A percentile compares a stretch with the other conserved stretches of the same genome.
phyloP scores from a whole-genome alignment of 2,888 invertebrate species.

The Noctua pronuba region DNA sequence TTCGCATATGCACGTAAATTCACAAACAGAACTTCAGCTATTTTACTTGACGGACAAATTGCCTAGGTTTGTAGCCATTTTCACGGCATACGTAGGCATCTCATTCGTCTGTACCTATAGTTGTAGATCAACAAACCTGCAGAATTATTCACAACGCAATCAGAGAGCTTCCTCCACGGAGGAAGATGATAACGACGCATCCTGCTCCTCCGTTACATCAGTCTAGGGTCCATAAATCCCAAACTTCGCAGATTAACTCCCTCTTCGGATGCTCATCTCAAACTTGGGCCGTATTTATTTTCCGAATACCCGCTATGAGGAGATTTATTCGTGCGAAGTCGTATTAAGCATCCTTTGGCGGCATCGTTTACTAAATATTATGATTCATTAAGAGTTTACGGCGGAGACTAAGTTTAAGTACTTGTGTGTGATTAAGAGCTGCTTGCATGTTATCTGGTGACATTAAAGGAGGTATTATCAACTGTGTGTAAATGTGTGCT shows the following conservation, averaged over 20 bases:
- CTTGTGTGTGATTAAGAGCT: constrained; percentile 26
- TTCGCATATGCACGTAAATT: background rate
- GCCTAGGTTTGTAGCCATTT: background rate
- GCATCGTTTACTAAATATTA: constrained; percentile 56
- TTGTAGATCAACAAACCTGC: constrained; percentile 11
- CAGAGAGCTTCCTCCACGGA: constrained; percentile 2
- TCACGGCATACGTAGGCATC: background rate
- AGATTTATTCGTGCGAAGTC: constrained; percentile 48
- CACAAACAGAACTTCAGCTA: background rate
- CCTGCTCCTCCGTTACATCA: constrained; percentile 48
- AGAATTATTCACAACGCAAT: constrained; percentile 42
- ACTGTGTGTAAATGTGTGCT: background rate
- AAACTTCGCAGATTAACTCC: constrained; percentile 74
- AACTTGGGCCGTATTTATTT: constrained; percentile 69
- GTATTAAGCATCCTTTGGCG: constrained; percentile 53
- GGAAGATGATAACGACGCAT: constrained; percentile 46
- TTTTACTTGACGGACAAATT: background rate
- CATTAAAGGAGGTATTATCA: background rate
- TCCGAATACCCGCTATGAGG: constrained; percentile 54
- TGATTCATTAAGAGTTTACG: constrained; percentile 58
- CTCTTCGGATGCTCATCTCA: constrained; percentile 61
- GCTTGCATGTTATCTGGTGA: constrained; percentile 15
- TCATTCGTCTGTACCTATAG: background rate
- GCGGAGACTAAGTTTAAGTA: constrained; percentile 14
- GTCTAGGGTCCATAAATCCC: constrained; percentile 67